Base-by-base conservation (phyloP, 2,888 invertebrate genomes). In the Tolmerus cingulatus region DNA sequence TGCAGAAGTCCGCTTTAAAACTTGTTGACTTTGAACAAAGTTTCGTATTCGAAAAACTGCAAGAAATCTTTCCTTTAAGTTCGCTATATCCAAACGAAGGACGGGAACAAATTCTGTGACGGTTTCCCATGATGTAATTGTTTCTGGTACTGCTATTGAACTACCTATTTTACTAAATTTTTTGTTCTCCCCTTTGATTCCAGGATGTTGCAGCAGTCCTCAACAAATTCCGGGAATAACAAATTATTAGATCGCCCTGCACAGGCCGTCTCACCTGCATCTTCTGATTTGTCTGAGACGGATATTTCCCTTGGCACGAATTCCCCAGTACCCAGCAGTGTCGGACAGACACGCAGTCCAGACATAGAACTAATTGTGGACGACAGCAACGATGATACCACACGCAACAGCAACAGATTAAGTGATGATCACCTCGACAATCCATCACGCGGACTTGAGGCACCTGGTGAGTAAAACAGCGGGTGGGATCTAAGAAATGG, bases 221-320 rank as follows among this genome's bases (percentile, higher is more conserved):
- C 76, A 19, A 51, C 51, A 66, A 23, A 12, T 66, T 66, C 66
- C 37, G 66, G 37, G n/a, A 23, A 82, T 82, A 57, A 57, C 37
- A 57, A 57, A 82, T 66, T 37, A 57, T 37, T 37, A 19, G 34
- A 82, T 19, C 57, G 19, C 9, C n/a, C 57, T 16, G 51, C 57
- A 57, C 66, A 16, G 19, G 82, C 66, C 1, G 27, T 82, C 23
- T 82, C 82, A 40, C 82, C 82, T 19, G 14, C 82, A 23, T 57
- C 82, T 19, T 82, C 82, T 30, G 82, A 82, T 82, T 19, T 82
- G 23, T 82, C 82, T 23, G 82, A 82, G 34, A 37, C 82, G n/a
- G 82, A 82, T 34, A 57, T 82, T 19, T 82, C 82, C 30, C 66
- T 82, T 16, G 57, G 82, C 34, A 82, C 82, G 23, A 82, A 57